Evolutionary conservation across 2,888 invertebrate genomes (phyloP).

Genomic region (Strigamia crassipes): DNA sequence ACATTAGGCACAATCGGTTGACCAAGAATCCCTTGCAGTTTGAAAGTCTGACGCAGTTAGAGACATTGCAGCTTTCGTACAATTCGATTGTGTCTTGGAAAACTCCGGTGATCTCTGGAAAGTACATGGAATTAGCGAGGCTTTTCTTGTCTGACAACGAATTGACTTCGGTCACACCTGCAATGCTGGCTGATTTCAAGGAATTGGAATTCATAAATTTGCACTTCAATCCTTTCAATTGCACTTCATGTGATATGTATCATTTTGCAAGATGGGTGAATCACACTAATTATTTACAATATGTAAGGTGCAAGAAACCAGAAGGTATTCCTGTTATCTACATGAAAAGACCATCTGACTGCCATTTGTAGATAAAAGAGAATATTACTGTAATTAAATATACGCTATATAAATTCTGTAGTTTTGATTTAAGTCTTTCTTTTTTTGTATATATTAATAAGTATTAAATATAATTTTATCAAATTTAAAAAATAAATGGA

Average conservation of each 20-base stretch:
- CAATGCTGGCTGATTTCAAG: constrained; percentile 3
- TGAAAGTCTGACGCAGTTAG: not conserved
- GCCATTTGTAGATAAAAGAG: not conserved
- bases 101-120: not conserved
- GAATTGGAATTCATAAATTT: constrained; percentile 1
- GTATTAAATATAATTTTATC: too few species aligned
- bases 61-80: not conserved
- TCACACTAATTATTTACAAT: not conserved
- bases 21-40: not conserved
- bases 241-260: constrained; percentile 8
- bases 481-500: too few species aligned
- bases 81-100: not conserved
- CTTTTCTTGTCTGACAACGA: constrained; percentile 1
- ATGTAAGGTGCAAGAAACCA: not conserved
- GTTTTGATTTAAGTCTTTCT: too few species aligned
- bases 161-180: not conserved
- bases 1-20: not conserved
- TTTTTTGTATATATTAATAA: too few species aligned
- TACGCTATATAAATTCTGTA: too few species aligned
- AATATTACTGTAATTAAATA: too few species aligned
- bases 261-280: constrained; percentile 17
- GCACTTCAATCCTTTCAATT: constrained; percentile 5
- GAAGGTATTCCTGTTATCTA: not conserved
- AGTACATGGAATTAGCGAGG: not conserved
- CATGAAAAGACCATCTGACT: not conserved